Conservation (phyloP, 2,113 vertebrate genomes). For the Microcebus ravelobensis region DNA sequence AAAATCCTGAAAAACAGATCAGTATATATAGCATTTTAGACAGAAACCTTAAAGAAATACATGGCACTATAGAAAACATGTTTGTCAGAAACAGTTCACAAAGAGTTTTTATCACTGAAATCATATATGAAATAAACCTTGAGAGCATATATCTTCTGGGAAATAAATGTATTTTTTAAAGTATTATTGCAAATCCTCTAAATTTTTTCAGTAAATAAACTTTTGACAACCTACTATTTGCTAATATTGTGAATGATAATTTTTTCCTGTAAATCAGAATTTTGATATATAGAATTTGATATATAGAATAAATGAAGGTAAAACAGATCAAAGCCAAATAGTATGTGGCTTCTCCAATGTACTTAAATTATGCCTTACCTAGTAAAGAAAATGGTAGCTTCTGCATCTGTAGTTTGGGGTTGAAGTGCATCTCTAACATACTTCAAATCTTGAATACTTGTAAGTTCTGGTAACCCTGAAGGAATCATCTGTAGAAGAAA, state of each 20-base stretch:
- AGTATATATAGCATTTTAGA: constrained; percentile 2
- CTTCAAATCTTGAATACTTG: constrained; percentile 94
- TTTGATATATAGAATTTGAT: constrained; percentile 25
- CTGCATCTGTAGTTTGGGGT: constrained; percentile 96
- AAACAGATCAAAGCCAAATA: constrained; percentile 47
- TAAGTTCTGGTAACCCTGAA: constrained; percentile 96
- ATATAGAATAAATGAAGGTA: constrained; percentile 15
- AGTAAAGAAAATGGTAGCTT: constrained; percentile 98
- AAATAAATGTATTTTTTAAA: constrained; percentile 16
- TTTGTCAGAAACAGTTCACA: constrained; percentile 37
- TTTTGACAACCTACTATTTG: constrained; percentile 20
- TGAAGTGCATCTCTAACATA: constrained; percentile 98
- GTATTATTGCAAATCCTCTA: background rate
- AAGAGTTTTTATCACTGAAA: constrained; percentile 7
- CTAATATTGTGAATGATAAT: background rate
- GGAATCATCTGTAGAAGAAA: constrained; percentile 92
- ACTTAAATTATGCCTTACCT: constrained; percentile 86
- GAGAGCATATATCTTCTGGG: background rate
- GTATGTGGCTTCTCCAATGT: background rate
- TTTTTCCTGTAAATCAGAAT: background rate
- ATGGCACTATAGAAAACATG: background rate
- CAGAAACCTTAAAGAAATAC: background rate
- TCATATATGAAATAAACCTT: constrained; percentile 42
- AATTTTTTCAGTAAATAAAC: constrained; percentile 27
- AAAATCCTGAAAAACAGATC: constrained; percentile 49